Evolutionary conservation across 1,140 invertebrate species (phyloP).

Genomic region (Ceratitis capitata): DNA sequence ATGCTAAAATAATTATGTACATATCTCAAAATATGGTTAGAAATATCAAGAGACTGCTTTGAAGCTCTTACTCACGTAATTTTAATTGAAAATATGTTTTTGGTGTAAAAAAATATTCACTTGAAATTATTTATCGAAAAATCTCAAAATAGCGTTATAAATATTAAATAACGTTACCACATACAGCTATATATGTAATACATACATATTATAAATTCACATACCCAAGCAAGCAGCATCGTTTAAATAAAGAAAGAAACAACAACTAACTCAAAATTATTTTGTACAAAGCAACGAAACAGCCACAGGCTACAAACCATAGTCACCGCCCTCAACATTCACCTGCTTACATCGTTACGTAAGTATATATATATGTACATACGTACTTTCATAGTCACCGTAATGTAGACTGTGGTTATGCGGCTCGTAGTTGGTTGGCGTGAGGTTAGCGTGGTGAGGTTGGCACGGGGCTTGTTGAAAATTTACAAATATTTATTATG

Average conservation of each 20-base stretch:
- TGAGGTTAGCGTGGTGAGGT: background rate
- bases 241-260: background rate
- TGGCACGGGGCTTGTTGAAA: background rate
- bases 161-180: background rate
- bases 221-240: background rate
- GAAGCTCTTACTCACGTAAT: too few species aligned
- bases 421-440: background rate
- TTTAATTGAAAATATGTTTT: too few species aligned
- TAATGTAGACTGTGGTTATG: slow-evolving; percentile 5
- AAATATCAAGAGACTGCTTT: too few species aligned
- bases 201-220: too few species aligned
- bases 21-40: too few species aligned
- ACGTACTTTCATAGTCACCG: background rate
- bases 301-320: background rate
- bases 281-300: background rate
- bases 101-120: too few species aligned
- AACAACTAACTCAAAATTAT: background rate
- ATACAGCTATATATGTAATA: too few species aligned
- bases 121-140: too few species aligned
- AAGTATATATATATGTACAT: too few species aligned
- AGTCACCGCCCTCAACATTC: background rate
- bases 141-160: too few species aligned
- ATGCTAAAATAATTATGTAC: too few species aligned
- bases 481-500: background rate
- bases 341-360: too few species aligned